A percentile compares a stretch with the other conserved stretches of the same genome.
These are phyloP conservation scores for Scyliorhinus canicula DNA, from an alignment of 2,797 vertebrate species.

Conservation along the genomic window DNA sequence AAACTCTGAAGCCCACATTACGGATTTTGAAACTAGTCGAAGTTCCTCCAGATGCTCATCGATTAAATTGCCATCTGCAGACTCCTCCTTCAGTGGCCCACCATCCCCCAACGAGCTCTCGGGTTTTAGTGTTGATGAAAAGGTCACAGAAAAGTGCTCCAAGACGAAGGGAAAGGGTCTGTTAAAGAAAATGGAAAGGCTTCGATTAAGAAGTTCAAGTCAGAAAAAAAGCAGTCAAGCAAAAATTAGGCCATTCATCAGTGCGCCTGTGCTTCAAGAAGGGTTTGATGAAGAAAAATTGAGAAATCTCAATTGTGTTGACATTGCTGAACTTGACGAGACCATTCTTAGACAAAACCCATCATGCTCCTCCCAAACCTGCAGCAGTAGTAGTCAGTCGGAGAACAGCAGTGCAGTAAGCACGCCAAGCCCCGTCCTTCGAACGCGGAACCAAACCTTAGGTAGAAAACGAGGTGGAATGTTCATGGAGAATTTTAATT, in stretches of 20 bases:
- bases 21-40: constrained; percentile 55
- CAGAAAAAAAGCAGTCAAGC: constrained; percentile 47
- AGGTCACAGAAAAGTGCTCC: constrained; percentile 55
- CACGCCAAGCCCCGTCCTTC: constrained; percentile 62
- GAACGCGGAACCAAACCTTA: constrained; percentile 55
- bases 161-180: constrained; percentile 62
- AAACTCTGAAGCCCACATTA: constrained; percentile 42
- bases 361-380: constrained; percentile 53
- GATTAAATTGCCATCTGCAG: constrained; percentile 53
- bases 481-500: constrained; percentile 46
- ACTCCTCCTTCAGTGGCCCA: constrained; percentile 58
- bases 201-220: constrained; percentile 57
- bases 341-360: constrained; percentile 44
- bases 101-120: constrained; percentile 53
- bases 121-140: constrained; percentile 53
- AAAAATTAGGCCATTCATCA: constrained; percentile 52
- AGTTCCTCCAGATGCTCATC: constrained; percentile 63
- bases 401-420: constrained; percentile 66
- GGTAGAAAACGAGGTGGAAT: constrained; percentile 51
- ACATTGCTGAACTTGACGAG: constrained; percentile 54
- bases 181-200: constrained; percentile 75
- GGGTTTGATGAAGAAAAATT: constrained; percentile 61
- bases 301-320: constrained; percentile 56
- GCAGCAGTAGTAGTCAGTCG: constrained; percentile 60
- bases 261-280: constrained; percentile 62